Evolutionary conservation across 2,113 vertebrate genomes (phyloP).

Genomic region (Zeus faber): DNA sequence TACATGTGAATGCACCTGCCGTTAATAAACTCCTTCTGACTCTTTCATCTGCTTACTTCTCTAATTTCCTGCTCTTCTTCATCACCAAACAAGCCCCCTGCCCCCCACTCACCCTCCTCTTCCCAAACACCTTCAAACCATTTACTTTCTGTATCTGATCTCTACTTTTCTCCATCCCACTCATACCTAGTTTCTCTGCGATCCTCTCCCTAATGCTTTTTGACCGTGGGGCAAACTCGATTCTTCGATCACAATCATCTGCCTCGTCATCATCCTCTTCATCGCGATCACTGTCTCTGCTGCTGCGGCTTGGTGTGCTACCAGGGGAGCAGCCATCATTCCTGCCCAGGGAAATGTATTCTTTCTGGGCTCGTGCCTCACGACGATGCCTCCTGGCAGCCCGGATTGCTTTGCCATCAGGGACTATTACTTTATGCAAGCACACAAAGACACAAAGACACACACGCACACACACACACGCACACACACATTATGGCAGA

Average conservation of each 20-base stretch:
- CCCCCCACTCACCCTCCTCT: neutral
- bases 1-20: too few relatives aligned
- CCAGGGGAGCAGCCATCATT: slow-evolving; percentile 36
- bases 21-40: too few relatives aligned
- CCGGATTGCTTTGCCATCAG: slow-evolving; percentile 65
- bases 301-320: slow-evolving; percentile 48
- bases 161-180: too few relatives aligned
- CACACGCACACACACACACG: too few relatives aligned
- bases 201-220: slow-evolving; percentile 83
- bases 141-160: too few relatives aligned
- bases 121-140: too few relatives aligned
- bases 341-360: slow-evolving; percentile 80
- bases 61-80: too few relatives aligned
- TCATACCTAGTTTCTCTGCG: slow-evolving; percentile 81
- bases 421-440: slow-evolving; percentile 79
- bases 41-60: too few relatives aligned
- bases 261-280: slow-evolving; percentile 74
- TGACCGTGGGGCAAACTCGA: slow-evolving; percentile 78
- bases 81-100: neutral
- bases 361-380: slow-evolving; percentile 65
- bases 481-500: too few relatives aligned
- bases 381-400: slow-evolving; percentile 77
- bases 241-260: slow-evolving; percentile 78
- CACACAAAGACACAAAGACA: slow-evolving; percentile 45
- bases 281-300: slow-evolving; percentile 43